phyloP scores from a whole-genome alignment of 2,888 invertebrate genomes.

The Uropetala carovei region DNA sequence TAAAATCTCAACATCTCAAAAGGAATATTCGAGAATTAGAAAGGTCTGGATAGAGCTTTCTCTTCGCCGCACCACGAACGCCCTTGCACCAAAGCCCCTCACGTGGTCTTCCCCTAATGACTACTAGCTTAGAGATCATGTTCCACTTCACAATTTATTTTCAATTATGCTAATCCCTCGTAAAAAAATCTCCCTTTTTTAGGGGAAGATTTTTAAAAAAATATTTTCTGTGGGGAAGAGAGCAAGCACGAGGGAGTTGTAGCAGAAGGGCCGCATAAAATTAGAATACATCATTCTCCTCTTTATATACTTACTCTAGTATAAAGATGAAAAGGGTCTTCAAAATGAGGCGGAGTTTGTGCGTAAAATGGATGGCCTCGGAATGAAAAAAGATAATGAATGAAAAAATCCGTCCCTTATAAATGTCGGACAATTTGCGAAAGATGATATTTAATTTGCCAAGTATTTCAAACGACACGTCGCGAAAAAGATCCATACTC shows the following conservation, averaged over 20 bases:
- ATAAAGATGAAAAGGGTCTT: background rate
- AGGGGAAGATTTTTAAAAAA: background rate
- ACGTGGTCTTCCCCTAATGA: background rate
- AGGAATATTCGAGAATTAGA: too few relatives aligned
- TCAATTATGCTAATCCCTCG: constrained; percentile 32
- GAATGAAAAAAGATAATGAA: background rate
- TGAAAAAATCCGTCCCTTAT: background rate
- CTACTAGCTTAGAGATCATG: background rate
- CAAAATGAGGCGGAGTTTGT: background rate
- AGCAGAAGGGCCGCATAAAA: constrained; percentile 19
- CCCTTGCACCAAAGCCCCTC: background rate
- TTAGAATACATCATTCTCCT: constrained; percentile 13
- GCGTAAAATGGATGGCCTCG: background rate
- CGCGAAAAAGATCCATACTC: too few relatives aligned
- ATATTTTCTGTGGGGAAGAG: background rate
- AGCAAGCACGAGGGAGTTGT: constrained; percentile 9
- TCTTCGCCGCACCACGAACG: background rate
- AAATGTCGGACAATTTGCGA: constrained; percentile 44
- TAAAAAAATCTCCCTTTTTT: background rate
- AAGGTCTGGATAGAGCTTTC: too few relatives aligned
- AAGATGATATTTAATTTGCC: constrained; percentile 39
- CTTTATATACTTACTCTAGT: constrained; percentile 28
- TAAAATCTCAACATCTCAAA: too few relatives aligned
- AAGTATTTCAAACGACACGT: background rate
- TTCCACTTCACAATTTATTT: constrained; percentile 1